These are phyloP conservation scores for Argya squamiceps DNA, from an alignment of 2,797 vertebrate genomes.

Conservation along the genomic window DNA sequence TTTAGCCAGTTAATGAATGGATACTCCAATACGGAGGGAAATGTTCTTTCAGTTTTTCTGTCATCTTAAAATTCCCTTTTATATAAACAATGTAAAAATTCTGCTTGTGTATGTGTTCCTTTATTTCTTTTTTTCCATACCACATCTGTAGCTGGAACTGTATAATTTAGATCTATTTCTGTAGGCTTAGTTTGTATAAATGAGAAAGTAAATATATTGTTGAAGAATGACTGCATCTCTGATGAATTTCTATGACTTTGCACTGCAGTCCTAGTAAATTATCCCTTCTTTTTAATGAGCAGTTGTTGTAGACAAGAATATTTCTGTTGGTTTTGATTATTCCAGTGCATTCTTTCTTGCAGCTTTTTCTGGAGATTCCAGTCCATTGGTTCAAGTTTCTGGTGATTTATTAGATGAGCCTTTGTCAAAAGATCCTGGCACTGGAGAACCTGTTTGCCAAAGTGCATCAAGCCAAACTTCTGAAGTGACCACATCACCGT, in stretches of 20 bases:
- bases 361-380: slow-evolving; percentile 52
- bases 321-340: background rate
- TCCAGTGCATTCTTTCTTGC: slow-evolving; percentile 53
- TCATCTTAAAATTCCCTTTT: background rate
- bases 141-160: background rate
- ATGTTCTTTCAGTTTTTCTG: background rate
- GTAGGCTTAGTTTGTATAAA: background rate
- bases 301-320: background rate
- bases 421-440: slow-evolving; percentile 38
- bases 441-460: slow-evolving; percentile 6
- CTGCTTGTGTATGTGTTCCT: background rate
- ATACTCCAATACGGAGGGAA: background rate
- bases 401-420: slow-evolving; percentile 23
- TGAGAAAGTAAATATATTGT: background rate
- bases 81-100: background rate
- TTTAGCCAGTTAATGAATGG: background rate
- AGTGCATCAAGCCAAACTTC: slow-evolving; percentile 1
- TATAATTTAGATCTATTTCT: background rate
- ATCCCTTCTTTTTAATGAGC: background rate
- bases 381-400: slow-evolving; percentile 39
- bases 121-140: background rate
- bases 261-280: background rate
- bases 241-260: background rate
- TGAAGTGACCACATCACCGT: background rate
- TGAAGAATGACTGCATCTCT: background rate